Percentiles rank a stretch among this genome's conserved stretches.
phyloP scores from a whole-genome alignment of 1,140 invertebrate genomes.

The Listronotus oregonensis region DNA sequence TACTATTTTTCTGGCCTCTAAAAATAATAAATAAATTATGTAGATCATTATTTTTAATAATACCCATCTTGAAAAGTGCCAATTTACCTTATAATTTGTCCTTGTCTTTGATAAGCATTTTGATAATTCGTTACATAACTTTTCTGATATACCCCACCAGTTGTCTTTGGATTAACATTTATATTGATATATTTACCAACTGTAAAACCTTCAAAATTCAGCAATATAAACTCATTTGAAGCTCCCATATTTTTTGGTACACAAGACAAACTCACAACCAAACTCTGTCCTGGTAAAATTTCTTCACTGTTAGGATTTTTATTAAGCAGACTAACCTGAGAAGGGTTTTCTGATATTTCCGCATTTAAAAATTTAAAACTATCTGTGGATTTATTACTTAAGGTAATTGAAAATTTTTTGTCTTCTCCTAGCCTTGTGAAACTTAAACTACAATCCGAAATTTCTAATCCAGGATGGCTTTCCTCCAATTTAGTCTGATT shows the following conservation, averaged over 20 bases:
- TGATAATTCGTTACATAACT: conserved; percentile 19
- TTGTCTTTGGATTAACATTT: conserved; percentile 51
- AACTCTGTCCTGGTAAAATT: conserved; percentile 51
- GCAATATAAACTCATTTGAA: conserved; percentile 64
- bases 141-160: conserved; percentile 27
- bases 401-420: conserved; percentile 46
- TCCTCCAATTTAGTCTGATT: conserved; percentile 33
- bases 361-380: conserved; percentile 40
- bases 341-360: conserved; percentile 24
- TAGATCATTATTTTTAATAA: background rate
- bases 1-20: conserved; percentile 54
- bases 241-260: conserved; percentile 62
- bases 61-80: background rate
- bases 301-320: conserved; percentile 44
- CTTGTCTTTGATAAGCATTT: conserved; percentile 9
- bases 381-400: conserved; percentile 40
- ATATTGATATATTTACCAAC: conserved; percentile 63
- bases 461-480: conserved; percentile 43
- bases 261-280: conserved; percentile 57
- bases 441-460: conserved; percentile 47
- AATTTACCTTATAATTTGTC: conserved; percentile 17
- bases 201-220: conserved; percentile 62
- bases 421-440: conserved; percentile 54
- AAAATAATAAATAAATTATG: background rate
- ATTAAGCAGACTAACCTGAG: conserved; percentile 4